phyloP scores from a whole-genome alignment of 2,797 vertebrate species.

The Pteropus rufus region DNA sequence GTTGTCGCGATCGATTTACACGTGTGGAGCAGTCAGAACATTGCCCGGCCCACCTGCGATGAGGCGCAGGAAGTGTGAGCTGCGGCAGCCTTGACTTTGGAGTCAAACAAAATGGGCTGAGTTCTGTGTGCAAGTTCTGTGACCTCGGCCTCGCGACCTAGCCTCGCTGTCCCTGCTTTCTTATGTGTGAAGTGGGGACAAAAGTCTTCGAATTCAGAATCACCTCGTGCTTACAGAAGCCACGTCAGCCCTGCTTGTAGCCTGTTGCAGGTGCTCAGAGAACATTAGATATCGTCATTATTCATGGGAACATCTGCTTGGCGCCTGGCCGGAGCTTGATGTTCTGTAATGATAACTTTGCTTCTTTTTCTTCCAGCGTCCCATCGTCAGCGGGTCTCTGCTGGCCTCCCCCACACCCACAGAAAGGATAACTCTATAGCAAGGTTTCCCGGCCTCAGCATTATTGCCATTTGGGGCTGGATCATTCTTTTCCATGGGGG shows the following conservation, averaged over 20 bases:
- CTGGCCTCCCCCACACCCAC: background rate
- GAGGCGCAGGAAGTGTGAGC: background rate
- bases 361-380: background rate
- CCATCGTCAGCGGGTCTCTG: background rate
- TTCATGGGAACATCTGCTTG: background rate
- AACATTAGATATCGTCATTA: background rate
- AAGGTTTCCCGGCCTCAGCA: background rate
- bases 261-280: background rate
- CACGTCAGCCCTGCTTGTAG: background rate
- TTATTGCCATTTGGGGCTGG: fast-evolving
- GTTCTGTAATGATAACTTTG: too few relatives aligned
- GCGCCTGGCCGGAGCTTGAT: background rate
- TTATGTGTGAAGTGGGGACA: background rate
- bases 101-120: background rate
- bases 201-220: background rate
- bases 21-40: background rate
- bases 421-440: background rate
- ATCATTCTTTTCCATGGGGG: fast-evolving
- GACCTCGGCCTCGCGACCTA: background rate
- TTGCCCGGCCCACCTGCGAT: too few relatives aligned
- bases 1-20: background rate
- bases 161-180: background rate
- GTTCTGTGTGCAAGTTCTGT: background rate
- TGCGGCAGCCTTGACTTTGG: background rate
- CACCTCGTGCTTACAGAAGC: background rate